Percentiles rank a stretch among this genome's conserved stretches.
Evolutionary conservation across 2,113 vertebrate genomes (phyloP).

Genomic region (Tor tambroides): DNA sequence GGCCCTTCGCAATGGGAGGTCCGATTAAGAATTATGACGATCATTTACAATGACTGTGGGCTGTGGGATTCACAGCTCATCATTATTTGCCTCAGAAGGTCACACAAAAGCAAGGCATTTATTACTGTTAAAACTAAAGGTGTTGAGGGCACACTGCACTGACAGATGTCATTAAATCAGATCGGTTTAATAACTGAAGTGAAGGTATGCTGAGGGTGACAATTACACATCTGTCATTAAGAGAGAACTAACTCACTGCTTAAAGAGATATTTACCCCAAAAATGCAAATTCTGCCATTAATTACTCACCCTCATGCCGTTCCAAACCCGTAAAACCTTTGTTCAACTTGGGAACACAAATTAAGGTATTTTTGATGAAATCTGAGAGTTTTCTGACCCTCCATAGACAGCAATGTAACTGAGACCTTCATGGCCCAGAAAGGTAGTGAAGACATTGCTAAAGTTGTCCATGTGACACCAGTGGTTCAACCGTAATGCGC

Average conservation of each 20-base stretch:
- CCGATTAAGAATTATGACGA: constrained; percentile 39
- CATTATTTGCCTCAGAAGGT: constrained; percentile 5
- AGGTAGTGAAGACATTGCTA: no score
- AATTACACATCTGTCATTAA: neutral
- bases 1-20: constrained; percentile 18
- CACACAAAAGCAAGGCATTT: constrained; percentile 28
- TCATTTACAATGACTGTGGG: constrained; percentile 4
- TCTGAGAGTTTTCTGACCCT: no score
- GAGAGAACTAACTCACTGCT: neutral
- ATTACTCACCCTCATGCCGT: no score
- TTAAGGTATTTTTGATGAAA: no score
- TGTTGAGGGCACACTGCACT: constrained; percentile 24
- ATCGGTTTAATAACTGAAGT: neutral
- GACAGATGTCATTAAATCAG: neutral
- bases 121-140: constrained; percentile 52
- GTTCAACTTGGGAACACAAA: no score
- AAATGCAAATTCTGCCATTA: no score
- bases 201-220: neutral
- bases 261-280: no score
- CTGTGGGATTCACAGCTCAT: neutral
- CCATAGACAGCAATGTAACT: no score
- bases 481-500: no score
- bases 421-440: no score
- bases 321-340: no score
- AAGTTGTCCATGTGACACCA: no score